These are phyloP conservation scores for Lasius fuliginosus DNA, from an alignment of 2,888 invertebrate species.

Conservation along the genomic window DNA sequence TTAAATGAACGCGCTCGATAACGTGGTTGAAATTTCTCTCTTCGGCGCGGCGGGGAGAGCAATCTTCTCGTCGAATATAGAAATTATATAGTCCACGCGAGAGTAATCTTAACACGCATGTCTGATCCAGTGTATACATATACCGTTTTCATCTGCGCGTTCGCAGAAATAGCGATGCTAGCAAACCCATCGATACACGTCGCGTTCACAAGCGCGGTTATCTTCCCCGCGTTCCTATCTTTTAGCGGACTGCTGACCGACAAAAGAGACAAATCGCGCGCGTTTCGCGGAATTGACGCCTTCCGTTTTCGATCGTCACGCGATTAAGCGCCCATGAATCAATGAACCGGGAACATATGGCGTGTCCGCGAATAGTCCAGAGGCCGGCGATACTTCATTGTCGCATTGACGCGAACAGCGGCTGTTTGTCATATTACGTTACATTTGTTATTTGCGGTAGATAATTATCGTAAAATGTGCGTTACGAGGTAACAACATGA, in stretches of 20 bases:
- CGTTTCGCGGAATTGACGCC: constrained; percentile 57
- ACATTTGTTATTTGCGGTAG: background rate
- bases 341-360: constrained; percentile 41
- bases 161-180: constrained; percentile 15
- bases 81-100: background rate
- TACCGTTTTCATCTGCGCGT: background rate
- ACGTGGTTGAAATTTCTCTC: background rate
- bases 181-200: constrained; percentile 32
- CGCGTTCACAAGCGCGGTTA: constrained; percentile 29
- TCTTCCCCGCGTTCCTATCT: constrained; percentile 54
- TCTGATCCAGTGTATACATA: background rate
- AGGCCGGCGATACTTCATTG: constrained; percentile 8
- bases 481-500: background rate
- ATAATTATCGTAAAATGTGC: background rate
- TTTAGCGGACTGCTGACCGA: constrained; percentile 48
- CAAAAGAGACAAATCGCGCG: constrained; percentile 61
- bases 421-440: background rate
- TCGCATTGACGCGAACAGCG: background rate
- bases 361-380: constrained; percentile 27
- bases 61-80: background rate
- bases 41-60: background rate
- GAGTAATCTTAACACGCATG: background rate
- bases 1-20: background rate
- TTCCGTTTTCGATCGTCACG: constrained; percentile 60
- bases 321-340: constrained; percentile 49